phyloP scores from a whole-genome alignment of 1,140 invertebrate species.

The Drosophila biarmipes region DNA sequence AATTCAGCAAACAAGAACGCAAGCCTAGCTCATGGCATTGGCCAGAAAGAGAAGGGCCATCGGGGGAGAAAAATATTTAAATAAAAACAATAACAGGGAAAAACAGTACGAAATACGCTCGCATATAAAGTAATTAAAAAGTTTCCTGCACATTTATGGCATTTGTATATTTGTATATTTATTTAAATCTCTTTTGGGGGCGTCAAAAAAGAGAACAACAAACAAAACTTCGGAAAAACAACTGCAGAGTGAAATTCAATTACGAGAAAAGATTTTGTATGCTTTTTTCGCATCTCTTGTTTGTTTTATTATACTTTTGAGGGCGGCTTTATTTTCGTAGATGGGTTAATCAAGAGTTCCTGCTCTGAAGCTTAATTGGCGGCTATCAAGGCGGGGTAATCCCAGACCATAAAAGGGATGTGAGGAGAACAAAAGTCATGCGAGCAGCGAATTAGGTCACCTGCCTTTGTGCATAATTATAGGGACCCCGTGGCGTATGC shows the following conservation, averaged over 20 bases:
- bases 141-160: conserved; percentile 74
- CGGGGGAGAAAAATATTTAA: conserved; percentile 61
- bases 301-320: conserved; percentile 1
- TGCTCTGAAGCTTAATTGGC: conserved; percentile 21
- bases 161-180: conserved; percentile 54
- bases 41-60: conserved; percentile 9
- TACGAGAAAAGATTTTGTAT: conserved; percentile 39
- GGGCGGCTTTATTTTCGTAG: conserved; percentile 29
- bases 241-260: conserved; percentile 59
- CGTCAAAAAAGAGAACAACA: conserved; percentile 33
- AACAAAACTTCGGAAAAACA: conserved; percentile 50
- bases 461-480: conserved; percentile 32
- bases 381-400: conserved; percentile 21
- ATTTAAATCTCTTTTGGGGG: conserved; percentile 35
- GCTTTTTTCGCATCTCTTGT: not conserved
- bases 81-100: conserved; percentile 64
- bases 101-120: conserved; percentile 41
- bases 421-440: conserved; percentile 30
- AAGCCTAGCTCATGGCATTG: conserved; percentile 6
- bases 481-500: conserved; percentile 49
- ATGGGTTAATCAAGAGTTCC: conserved; percentile 20
- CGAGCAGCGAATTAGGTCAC: conserved; percentile 17
- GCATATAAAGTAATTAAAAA: conserved; percentile 81
- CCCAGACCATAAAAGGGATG: not conserved
- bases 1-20: conserved; percentile 51